phyloP scores from a whole-genome alignment of 2,113 vertebrate species.

The Xenopus borealis region DNA sequence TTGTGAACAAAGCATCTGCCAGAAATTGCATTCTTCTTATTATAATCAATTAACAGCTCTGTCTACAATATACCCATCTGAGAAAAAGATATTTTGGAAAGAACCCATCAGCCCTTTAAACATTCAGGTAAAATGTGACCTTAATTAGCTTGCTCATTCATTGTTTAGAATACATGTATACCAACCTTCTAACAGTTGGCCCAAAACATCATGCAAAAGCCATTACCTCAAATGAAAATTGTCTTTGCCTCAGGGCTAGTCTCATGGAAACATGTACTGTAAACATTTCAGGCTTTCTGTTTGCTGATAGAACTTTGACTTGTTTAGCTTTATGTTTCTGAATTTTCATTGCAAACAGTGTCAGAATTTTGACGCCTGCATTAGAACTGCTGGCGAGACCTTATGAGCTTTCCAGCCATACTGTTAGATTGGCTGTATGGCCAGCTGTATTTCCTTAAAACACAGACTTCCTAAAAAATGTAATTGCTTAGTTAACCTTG shows the following conservation, averaged over 20 bases:
- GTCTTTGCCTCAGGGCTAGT: conserved; percentile 47
- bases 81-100: too few relatives aligned
- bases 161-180: too few relatives aligned
- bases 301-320: conserved; percentile 60
- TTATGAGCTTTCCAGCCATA: conserved; percentile 1
- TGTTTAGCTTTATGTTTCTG: conserved; percentile 51
- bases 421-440: conserved; percentile 3
- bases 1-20: too few relatives aligned
- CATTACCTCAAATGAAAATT: conserved; percentile 50
- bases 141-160: neutral
- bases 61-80: too few relatives aligned
- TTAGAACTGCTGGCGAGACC: conserved; percentile 21
- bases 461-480: neutral
- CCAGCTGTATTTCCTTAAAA: conserved; percentile 7
- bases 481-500: neutral
- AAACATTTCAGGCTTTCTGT: conserved; percentile 57
- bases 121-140: conserved; percentile 1
- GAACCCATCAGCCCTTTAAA: neutral
- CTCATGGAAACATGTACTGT: conserved; percentile 55
- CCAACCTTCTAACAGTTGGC: too few relatives aligned
- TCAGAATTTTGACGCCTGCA: conserved; percentile 32
- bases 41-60: too few relatives aligned
- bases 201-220: conserved; percentile 45
- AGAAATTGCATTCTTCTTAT: too few relatives aligned
- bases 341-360: conserved; percentile 31